Evolutionary conservation across 2,113 vertebrate species (phyloP).

Genomic region (Tragelaphus scriptus): DNA sequence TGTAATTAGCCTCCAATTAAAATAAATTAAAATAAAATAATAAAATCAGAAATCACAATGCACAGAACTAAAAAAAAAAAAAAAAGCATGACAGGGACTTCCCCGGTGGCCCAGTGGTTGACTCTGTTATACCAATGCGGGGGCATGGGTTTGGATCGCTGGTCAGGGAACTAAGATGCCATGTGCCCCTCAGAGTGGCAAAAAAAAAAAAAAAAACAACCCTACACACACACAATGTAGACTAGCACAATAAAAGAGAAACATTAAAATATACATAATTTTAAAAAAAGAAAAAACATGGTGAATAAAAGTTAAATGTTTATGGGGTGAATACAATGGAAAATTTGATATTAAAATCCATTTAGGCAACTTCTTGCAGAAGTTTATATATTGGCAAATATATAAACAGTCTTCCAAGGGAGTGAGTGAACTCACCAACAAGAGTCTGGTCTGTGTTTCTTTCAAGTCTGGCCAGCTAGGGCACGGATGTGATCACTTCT

Average conservation of each 20-base stretch:
- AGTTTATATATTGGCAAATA: neutral
- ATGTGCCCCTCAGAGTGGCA: neutral
- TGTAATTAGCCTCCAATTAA: neutral
- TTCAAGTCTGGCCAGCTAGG: neutral
- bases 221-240: neutral
- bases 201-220: neutral
- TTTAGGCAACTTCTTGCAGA: neutral
- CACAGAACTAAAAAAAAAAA: neutral
- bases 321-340: neutral
- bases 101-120: accelerated
- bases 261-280: neutral
- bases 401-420: neutral
- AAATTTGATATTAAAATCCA: neutral
- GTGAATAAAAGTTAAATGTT: neutral
- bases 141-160: neutral
- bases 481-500: neutral
- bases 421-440: neutral
- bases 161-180: neutral
- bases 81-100: neutral
- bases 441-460: neutral
- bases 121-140: neutral
- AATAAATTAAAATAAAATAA: neutral
- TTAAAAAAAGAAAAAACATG: neutral
- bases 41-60: neutral
- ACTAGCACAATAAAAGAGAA: neutral